Evolutionary conservation across 1,140 invertebrate genomes (phyloP).

Genomic region (Triops longicaudatus): DNA sequence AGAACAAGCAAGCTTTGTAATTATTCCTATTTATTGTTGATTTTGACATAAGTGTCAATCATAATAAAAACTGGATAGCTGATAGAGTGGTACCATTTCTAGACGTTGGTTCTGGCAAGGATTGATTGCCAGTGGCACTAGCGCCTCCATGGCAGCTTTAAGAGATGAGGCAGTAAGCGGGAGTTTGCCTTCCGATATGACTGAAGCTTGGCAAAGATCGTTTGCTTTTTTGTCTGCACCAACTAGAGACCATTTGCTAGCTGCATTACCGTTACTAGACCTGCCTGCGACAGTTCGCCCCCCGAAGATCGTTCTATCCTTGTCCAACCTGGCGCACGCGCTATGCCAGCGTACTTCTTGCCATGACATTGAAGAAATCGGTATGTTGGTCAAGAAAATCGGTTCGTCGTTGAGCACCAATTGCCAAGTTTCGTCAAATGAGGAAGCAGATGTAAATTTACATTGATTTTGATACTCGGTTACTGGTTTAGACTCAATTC

Average conservation of each 20-base stretch:
- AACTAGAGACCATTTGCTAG: constrained; percentile 21
- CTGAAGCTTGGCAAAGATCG: constrained; percentile 15
- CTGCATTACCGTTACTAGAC: constrained; percentile 25
- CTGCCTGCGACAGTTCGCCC: constrained; percentile 7
- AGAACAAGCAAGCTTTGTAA: constrained; percentile 28
- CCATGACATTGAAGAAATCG: not conserved
- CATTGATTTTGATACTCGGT: not conserved
- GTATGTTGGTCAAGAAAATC: constrained; percentile 19
- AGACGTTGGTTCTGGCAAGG: constrained; percentile 70
- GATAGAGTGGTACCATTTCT: constrained; percentile 23
- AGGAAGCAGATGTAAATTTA: constrained; percentile 8
- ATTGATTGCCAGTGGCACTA: constrained; percentile 68
- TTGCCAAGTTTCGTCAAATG: constrained; percentile 6
- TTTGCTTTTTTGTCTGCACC: constrained; percentile 24
- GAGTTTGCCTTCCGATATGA: constrained; percentile 17
- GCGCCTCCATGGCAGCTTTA: constrained; percentile 66
- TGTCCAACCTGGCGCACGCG: constrained; percentile 7
- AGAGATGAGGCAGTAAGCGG: constrained; percentile 57
- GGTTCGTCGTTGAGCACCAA: not conserved
- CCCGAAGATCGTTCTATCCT: not conserved
- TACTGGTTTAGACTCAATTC: not conserved
- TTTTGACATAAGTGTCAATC: too few relatives aligned
- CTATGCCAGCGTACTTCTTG: constrained; percentile 12
- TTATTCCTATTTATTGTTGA: not conserved
- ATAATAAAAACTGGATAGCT: too few relatives aligned